A percentile compares a stretch with the other conserved stretches of the same genome.
phyloP scores from a whole-genome alignment of 2,113 vertebrate genomes.

The Columba janthina region DNA sequence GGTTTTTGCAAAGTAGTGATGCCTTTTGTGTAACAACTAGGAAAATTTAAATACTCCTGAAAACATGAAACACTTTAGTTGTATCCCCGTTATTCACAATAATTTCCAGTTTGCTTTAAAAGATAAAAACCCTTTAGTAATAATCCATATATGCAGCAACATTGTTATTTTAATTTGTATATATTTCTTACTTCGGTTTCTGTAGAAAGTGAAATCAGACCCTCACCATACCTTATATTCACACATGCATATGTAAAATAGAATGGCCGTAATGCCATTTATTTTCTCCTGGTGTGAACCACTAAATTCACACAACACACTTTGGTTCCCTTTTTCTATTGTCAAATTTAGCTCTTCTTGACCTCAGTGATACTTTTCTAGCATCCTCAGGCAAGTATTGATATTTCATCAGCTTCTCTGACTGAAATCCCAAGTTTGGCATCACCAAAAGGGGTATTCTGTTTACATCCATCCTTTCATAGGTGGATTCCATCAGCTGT shows the following conservation, averaged over 20 bases:
- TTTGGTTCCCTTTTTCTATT: background rate
- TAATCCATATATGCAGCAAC: background rate
- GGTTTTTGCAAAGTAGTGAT: constrained; percentile 30
- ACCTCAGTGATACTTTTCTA: background rate
- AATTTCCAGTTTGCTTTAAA: background rate
- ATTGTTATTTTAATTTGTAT: background rate
- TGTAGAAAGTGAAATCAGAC: background rate
- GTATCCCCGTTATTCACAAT: background rate
- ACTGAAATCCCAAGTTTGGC: background rate
- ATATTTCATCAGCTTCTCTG: background rate
- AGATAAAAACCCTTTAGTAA: background rate
- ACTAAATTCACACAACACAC: background rate
- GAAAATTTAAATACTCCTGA: constrained; percentile 27
- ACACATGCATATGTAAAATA: background rate
- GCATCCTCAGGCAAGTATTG: background rate
- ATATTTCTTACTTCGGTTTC: background rate
- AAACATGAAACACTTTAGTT: constrained; percentile 17
- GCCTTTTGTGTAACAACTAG: background rate
- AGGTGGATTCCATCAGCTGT: background rate
- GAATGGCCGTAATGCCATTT: background rate
- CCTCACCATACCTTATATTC: background rate
- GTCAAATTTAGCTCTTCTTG: background rate
- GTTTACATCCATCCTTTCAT: background rate
- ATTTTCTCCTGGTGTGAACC: background rate
- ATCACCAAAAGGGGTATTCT: background rate